Base-by-base conservation (phyloP, 2,888 invertebrate species). In the Protodeltote pygarga region DNA sequence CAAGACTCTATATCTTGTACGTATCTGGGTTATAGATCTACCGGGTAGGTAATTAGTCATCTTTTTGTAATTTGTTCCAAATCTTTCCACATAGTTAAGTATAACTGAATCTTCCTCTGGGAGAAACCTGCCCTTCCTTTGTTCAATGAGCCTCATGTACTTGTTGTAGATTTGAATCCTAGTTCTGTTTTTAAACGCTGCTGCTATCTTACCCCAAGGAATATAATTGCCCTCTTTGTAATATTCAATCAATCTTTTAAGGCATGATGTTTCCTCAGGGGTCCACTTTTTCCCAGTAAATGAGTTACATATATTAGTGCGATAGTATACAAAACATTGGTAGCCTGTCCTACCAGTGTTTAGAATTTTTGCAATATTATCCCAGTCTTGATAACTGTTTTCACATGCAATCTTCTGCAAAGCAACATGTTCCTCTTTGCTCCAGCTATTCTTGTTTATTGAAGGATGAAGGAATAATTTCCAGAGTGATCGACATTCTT, bases 401-500 rank as follows among this genome's bases (percentile, higher is more conserved):
- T 64, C 48, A 2, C 55, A 19, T 5, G 84, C 85, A 34, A 90
- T 67, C 48, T 61, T 69, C 46, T 84, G 78, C 23, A 91, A 62
- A 1, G 50, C 31, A 3, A 52, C 33, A 40, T 87, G 85, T 50
- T 92, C 91, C 33, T 24, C 10, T 54, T 73, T 79, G 4, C 60
- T 70, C 92, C 91, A 92, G 24, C 41, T 53, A 11, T 41, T 72
- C 73, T 72, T 95, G 55, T 94, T 95, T 9, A 96, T 91, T 9
- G 90, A 79, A 0, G 96, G 96, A 76, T 95, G 95, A 31, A 96
- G 77, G 70, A 94, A 95, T 13, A 95, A 88, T 47, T 94, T 93
- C 96, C 96, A 97, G 75, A 96, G 93, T 0, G 94, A 92, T 64
- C 92, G 84, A 73, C 95, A 96, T 71, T 95, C 95, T 5, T 88